These are phyloP conservation scores for Salpingus planirostris DNA, from an alignment of 2,888 invertebrate species.

Conservation along the genomic window DNA sequence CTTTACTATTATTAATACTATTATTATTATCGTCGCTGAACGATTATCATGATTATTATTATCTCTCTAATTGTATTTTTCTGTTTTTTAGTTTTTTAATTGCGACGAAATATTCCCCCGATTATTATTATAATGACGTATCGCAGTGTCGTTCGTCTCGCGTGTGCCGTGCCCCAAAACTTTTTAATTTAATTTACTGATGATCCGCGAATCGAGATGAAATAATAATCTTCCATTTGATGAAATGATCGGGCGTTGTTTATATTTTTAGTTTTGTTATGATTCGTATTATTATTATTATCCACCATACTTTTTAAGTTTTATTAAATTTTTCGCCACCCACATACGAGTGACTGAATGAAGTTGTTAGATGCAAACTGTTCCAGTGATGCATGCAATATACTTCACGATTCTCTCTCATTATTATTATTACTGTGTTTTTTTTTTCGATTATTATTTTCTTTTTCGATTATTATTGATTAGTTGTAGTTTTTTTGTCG, in stretches of 20 bases:
- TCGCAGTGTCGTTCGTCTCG: too few species aligned
- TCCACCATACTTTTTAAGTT: too few species aligned
- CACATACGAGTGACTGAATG: too few species aligned
- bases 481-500: slow-evolving; percentile 38
- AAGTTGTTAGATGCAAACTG: too few species aligned
- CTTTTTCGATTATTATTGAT: slow-evolving; percentile 45
- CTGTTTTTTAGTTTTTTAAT: slow-evolving; percentile 14
- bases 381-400: slow-evolving; percentile 45
- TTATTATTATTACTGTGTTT: slow-evolving; percentile 20
- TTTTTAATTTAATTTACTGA: too few species aligned
- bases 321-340: too few species aligned
- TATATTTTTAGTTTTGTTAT: slow-evolving; percentile 32
- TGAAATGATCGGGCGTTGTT: slow-evolving; percentile 29
- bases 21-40: too few species aligned
- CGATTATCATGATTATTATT: slow-evolving; percentile 22
- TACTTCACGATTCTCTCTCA: slow-evolving; percentile 22
- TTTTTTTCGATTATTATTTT: slow-evolving; percentile 35
- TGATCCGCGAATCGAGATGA: too few species aligned
- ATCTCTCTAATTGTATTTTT: slow-evolving; percentile 17
- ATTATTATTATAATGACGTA: too few species aligned
- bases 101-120: slow-evolving; percentile 30
- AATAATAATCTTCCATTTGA: too few species aligned
- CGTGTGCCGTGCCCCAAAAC: slow-evolving; percentile 36
- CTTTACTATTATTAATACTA: too few species aligned
- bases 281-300: too few species aligned